These are phyloP conservation scores for Trissolcus japonicus DNA, from an alignment of 2,888 invertebrate species.

Conservation along the genomic window DNA sequence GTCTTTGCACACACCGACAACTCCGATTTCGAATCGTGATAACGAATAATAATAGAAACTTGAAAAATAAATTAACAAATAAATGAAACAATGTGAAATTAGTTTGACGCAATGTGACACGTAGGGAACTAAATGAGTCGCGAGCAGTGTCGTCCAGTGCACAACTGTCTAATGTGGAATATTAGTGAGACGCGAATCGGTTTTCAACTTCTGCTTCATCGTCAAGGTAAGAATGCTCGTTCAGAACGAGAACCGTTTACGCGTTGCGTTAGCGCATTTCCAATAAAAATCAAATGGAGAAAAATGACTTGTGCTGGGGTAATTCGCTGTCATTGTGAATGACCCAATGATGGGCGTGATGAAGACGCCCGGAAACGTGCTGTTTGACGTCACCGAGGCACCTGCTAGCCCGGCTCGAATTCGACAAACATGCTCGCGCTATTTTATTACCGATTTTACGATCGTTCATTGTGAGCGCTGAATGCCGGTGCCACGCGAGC, in stretches of 20 bases:
- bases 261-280: neutral
- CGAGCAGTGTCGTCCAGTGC: conserved; percentile 14
- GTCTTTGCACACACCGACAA: conserved; percentile 16
- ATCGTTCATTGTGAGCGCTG: conserved; percentile 15
- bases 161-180: conserved; percentile 21
- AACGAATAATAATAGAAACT: too few species aligned
- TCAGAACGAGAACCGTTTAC: neutral
- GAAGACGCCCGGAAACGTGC: too few species aligned
- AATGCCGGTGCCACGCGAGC: conserved; percentile 39
- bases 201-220: too few species aligned
- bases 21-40: neutral
- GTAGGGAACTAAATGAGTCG: too few species aligned
- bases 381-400: neutral
- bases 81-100: neutral
- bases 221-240: neutral
- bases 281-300: neutral
- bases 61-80: too few species aligned
- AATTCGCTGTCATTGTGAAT: neutral
- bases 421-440: conserved; percentile 3
- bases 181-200: neutral
- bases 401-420: conserved; percentile 1
- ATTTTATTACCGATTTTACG: conserved; percentile 24
- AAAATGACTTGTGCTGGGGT: neutral
- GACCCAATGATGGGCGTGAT: too few species aligned
- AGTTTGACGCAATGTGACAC: neutral